Base-by-base conservation (phyloP, 2,888 invertebrate genomes). In the Cetonia aurata region DNA sequence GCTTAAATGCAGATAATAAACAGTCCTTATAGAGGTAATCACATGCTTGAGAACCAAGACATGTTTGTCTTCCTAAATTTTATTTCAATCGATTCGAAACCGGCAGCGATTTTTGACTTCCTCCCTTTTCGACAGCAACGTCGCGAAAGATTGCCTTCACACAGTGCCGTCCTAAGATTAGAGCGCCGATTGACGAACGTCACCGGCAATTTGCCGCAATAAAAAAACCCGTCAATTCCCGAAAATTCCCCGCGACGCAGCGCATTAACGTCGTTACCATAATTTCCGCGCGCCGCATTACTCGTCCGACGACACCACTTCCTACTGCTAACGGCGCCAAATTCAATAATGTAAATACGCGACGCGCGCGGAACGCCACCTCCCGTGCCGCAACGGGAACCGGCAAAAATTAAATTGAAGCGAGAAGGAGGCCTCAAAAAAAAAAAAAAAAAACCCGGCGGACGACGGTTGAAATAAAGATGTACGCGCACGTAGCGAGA, bases 401-500 rank as follows among this genome's bases (percentile, higher is more conserved):
- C 25, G 33, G 72, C 68, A 71, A 71, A 71, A 74, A 74, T 74
- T 74, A 73, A 73, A 73, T 74, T 73, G 72, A 72, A 72, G 70
- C 60, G 69, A 71, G 69, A 69, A 71, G 69, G n/a, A 56, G 79
- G 76, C 76, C 77, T 75, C 3, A 25, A 25, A 25, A 25, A 25
- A 25, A 4, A 25, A 25, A 25, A 25, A 25, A 25, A 25, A 4
- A 25, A 25, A 25, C 1, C 1, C 25, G 4, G 25, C 25, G 25
- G 25, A 4, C 25, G 25, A 25, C 76, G 76, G 77, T 77, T 78
- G 79, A 78, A 79, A 79, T 79, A 79, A 78, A 79, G 79, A 78
- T 77, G 78, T 78, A 79, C 78, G 78, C 78, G 78, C 78, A 76
- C 73, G 75, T 77, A 71, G 55, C 48, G 65, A 60, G 37, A 31